Conservation (phyloP, 2,113 vertebrate genomes). For the Genyomyrus donnyi region DNA sequence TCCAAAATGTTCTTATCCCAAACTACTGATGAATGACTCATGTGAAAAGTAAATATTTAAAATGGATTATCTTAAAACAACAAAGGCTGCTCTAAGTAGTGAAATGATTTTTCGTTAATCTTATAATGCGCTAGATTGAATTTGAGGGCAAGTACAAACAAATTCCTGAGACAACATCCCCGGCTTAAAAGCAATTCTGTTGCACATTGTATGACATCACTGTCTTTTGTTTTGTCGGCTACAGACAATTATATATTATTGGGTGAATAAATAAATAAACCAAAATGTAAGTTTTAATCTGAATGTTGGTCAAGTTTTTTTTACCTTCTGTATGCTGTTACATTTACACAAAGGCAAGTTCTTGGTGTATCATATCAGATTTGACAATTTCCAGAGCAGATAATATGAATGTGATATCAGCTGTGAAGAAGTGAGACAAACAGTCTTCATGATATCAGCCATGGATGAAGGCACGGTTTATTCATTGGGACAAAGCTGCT, state of each 20-base stretch:
- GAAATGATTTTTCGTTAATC: background rate
- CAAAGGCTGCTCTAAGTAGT: background rate
- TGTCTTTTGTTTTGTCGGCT: background rate
- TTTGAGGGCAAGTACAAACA: background rate
- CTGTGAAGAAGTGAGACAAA: background rate
- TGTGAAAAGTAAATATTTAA: background rate
- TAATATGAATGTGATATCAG: background rate
- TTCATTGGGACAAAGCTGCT: background rate
- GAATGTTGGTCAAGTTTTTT: background rate
- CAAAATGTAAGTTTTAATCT: background rate
- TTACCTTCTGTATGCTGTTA: background rate
- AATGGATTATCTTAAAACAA: background rate
- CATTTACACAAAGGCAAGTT: background rate
- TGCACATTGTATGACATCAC: background rate
- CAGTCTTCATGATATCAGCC: background rate
- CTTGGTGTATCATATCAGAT: background rate
- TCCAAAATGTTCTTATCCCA: background rate
- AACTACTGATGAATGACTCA: background rate
- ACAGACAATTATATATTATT: no score
- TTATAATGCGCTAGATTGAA: background rate
- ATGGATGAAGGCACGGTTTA: background rate
- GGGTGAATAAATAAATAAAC: background rate
- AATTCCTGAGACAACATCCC: background rate
- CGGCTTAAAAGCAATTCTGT: background rate
- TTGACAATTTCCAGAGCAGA: background rate